Conservation (phyloP, 2,888 invertebrate genomes). For the Torymus texanus region DNA sequence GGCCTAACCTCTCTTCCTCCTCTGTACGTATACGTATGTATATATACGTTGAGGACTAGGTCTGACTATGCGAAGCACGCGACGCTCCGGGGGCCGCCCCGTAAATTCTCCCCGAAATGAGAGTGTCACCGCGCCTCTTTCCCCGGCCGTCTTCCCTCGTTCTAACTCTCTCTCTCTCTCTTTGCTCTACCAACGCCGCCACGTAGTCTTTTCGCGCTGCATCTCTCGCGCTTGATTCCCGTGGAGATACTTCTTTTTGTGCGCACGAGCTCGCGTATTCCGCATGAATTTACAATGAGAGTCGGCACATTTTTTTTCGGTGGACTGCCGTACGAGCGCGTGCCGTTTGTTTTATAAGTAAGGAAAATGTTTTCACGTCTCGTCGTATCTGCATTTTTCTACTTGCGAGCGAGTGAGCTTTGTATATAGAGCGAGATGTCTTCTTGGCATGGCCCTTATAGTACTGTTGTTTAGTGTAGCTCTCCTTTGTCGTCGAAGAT, state of each 20-base stretch:
- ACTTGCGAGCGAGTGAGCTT: slow-evolving; percentile 18
- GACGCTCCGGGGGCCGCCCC: slow-evolving; percentile 69
- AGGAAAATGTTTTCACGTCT: slow-evolving; percentile 55
- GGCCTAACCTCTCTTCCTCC: slow-evolving; percentile 60
- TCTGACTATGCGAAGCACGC: slow-evolving; percentile 75
- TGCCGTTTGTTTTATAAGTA: slow-evolving; percentile 43
- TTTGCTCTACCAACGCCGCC: not conserved
- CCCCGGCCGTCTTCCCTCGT: slow-evolving; percentile 49
- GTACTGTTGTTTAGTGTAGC: too few relatives aligned
- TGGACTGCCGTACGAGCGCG: slow-evolving; percentile 45
- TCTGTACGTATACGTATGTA: slow-evolving; percentile 21
- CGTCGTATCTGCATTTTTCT: slow-evolving; percentile 56
- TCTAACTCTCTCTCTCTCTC: slow-evolving; percentile 44
- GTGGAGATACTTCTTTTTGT: slow-evolving; percentile 44
- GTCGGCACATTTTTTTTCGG: slow-evolving; percentile 53
- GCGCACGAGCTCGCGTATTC: slow-evolving; percentile 59
- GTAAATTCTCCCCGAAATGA: slow-evolving; percentile 75
- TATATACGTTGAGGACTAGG: slow-evolving; percentile 63
- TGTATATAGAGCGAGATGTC: too few relatives aligned
- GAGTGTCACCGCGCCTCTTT: slow-evolving; percentile 71
- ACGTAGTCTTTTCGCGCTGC: slow-evolving; percentile 43
- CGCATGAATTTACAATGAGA: slow-evolving; percentile 70
- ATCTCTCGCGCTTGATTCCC: slow-evolving; percentile 50
- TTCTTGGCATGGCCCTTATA: too few relatives aligned
- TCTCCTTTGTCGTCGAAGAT: not conserved